Evolutionary conservation across 2,113 vertebrate species (phyloP), one percentile per base, ranked within the genome.

Genomic region (Campylomormyrus tamandua): DNA sequence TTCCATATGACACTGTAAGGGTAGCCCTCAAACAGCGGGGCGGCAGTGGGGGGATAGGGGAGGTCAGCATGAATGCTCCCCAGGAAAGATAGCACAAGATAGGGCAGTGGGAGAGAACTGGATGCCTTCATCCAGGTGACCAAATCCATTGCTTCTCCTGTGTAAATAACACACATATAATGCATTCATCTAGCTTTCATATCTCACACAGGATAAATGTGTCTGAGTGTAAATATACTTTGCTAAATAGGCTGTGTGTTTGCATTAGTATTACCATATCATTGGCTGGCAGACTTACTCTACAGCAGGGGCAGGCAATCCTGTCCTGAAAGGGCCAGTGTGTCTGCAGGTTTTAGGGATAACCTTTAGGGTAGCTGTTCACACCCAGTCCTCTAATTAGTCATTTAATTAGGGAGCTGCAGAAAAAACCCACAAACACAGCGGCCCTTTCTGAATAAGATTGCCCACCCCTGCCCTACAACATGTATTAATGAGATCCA

Each of bases 1-100:
- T 95, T 92, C 66, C 88, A 96, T 50, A 90, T 94, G 48, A 96
- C 95, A 83, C 95, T 91, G 89, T 97, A 97, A 49, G 97, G 93
- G 49, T 92, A 92, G 66, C 94, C 92, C 5, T 94, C 89, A 89
- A 96, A 89, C 77, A 96, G 24, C 0, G 94, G 95, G 0, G 48
- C 52, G 46, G 95, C 91, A 88, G 93, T 94, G 83, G 93, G 87
- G 19, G 95, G 94, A 19, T 88, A 87, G 91, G 90, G 89, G 77
- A 89, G 39, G 9, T 89, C 80, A 49, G 53, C 19, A n/a, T 39
- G 39, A 35, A 48, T 49, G 13, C 39, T 24, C 17, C 42, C 39
- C 84, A 92, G 80, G 48, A 92, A 21, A 74, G 35, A 89, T 0
- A 85, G 1, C 21, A 80, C 53, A 52, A 92, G 50, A 62, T 87